phyloP scores from a whole-genome alignment of 2,888 invertebrate genomes.

The Lithophane leautieri region DNA sequence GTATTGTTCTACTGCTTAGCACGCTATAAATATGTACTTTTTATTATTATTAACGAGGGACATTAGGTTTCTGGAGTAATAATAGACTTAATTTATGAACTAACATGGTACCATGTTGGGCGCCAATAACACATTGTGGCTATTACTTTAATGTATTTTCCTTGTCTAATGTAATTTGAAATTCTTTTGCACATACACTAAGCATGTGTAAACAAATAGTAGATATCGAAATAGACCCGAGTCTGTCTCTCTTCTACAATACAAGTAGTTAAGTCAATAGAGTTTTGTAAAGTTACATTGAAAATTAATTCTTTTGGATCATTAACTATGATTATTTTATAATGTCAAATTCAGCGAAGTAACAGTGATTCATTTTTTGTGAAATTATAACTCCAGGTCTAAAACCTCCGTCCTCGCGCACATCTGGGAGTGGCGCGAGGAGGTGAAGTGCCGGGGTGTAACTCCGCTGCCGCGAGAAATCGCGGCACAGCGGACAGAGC shows the following conservation, averaged over 20 bases:
- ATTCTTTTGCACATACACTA: no score
- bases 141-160: not conserved
- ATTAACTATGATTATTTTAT: not conserved
- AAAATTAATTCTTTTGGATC: not conserved
- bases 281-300: not conserved
- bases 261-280: not conserved
- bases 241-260: not conserved
- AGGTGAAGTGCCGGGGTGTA: no score
- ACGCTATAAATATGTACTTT: slow-evolving; percentile 58
- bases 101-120: slow-evolving; percentile 50
- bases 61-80: slow-evolving; percentile 42
- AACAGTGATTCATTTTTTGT: not conserved
- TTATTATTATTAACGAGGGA: slow-evolving; percentile 46
- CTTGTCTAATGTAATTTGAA: slow-evolving; percentile 2
- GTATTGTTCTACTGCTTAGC: slow-evolving; percentile 47
- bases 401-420: no score
- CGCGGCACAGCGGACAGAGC: no score
- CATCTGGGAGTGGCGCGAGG: no score
- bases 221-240: not conserved
- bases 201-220: not conserved
- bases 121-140: slow-evolving; percentile 37
- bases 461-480: no score
- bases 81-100: slow-evolving; percentile 39
- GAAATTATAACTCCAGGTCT: not conserved
- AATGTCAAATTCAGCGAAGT: not conserved